These are phyloP conservation scores for Bungarus multicinctus DNA, from an alignment of 2,113 vertebrate genomes.

Conservation along the genomic window DNA sequence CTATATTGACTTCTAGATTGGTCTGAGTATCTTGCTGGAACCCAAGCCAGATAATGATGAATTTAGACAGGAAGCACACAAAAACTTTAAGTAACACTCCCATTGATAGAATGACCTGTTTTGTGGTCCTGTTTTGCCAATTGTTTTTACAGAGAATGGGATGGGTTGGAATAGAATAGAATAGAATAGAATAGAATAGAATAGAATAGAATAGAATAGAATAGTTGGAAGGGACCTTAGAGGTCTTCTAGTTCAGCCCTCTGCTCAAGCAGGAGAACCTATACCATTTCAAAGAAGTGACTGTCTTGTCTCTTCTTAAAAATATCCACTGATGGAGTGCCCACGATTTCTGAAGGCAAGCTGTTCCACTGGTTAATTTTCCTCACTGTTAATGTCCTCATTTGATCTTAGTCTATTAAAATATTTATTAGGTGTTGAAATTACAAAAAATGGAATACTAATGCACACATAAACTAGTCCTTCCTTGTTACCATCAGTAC, in stretches of 20 bases:
- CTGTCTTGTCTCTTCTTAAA: too few relatives aligned
- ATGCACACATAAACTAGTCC: not conserved
- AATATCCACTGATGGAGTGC: too few relatives aligned
- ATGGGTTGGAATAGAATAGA: too few relatives aligned
- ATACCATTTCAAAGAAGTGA: too few relatives aligned
- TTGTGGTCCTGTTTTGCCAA: not conserved
- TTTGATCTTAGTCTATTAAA: slow-evolving; percentile 26
- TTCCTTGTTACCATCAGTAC: not conserved
- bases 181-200: too few relatives aligned
- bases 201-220: too few relatives aligned
- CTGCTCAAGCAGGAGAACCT: too few relatives aligned
- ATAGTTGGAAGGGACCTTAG: too few relatives aligned
- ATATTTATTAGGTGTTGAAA: not conserved
- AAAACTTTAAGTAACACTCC: slow-evolving; percentile 34
- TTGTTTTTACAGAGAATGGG: not conserved
- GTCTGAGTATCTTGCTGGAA: slow-evolving; percentile 49
- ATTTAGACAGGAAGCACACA: slow-evolving; percentile 58
- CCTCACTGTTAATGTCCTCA: not conserved
- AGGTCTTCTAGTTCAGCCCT: too few relatives aligned
- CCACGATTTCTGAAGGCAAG: too few relatives aligned
- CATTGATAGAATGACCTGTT: slow-evolving; percentile 52
- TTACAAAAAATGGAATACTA: not conserved
- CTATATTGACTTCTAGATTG: slow-evolving; percentile 58
- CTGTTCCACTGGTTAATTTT: too few relatives aligned
- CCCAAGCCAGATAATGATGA: slow-evolving; percentile 61